Evolutionary conservation across 2,797 vertebrate species (phyloP), one percentile per base, ranked within the genome.

Genomic region (Babyrousa celebensis): DNA sequence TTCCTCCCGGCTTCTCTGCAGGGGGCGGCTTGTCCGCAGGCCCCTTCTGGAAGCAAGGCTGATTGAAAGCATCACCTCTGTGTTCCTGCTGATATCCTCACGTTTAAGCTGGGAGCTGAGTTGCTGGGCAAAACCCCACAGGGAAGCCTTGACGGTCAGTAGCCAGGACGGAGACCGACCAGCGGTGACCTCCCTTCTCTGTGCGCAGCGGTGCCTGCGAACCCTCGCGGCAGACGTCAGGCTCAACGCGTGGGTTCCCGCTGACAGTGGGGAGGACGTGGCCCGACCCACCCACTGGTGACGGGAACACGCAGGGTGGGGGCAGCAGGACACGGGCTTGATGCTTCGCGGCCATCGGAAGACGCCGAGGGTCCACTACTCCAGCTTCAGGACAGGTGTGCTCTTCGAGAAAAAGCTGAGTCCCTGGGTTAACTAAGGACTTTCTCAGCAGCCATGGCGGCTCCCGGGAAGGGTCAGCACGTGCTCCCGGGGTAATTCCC

Each of bases 31-130:
- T 79, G 90, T 97, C 89, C 96, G 97, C 85, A 96, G 96, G 85
- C 95, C 84, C 91, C 90, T 98, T 98, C 96, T 88, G 79, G 97
- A 94, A 96, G 93, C 89, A 94, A 85, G 79, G 16, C 7, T 98
- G 96, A 96, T 68, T 97, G 97, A 97, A 97, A 98, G 98, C 89
- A 97, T 79, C 92, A 97, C 88, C 88, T 97, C 71, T 62, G 63
- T 88, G 95, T 97, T 98, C 96, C 97, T 96, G 91, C 93, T 97
- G 97, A 98, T 97, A 97, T 94, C 48, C 91, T 98, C 96, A 92
- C 96, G 94, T 96, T 97, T 97, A 98, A 98, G 95, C 93, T 91
- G 43, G 91, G 95, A 97, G 97, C 72, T 74, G 83, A 58, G 85
- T 96, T 95, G 96, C 84, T 97, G 70, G 94, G 86, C 21, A 89